Evolutionary conservation across 1,140 invertebrate species (phyloP), one percentile per base, ranked within the genome.

Genomic region (Pachyrhynchus sulphureomaculatus): DNA sequence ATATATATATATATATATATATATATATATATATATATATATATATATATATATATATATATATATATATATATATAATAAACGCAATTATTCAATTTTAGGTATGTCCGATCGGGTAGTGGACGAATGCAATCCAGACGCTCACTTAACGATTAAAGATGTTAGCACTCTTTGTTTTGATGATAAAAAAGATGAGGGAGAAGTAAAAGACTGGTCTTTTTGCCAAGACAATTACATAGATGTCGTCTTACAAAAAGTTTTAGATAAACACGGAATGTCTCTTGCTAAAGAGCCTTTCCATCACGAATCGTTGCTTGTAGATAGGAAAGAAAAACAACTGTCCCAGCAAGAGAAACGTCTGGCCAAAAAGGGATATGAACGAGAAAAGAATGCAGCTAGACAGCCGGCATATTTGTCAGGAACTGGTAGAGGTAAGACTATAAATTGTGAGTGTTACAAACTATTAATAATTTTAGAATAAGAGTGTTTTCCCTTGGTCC

Each of bases 91-190:
- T n/a, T n/a, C n/a, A n/a, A n/a, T 60, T 63, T 39, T 33, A 75
- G 74, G 74, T 32, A 98, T 99, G 90, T 90, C 95, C 0, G 95
- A 99, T 78, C 83, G 96, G 18, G 95, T 99, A 2, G 93, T 99
- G 0, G 97, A 99, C 79, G 96, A 99, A 76, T 90, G 95, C 67
- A 96, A 98, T 79, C 94, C 96, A 0, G 94, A 99, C 72, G 93
- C 95, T 10, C 93, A 97, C 75, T 83, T 99, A 3, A 95, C 92
- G 0, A 87, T 92, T 71, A 96, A 95, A 78, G 95, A 99, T 72
- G 91, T 98, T 10, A 96, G 93, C 29, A 95, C 92, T 65, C 81
- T 99, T 1, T 90, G 96, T 63, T 92, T 91, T 77, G 95, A 96
- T 76, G 90, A 95, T 78, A 93, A 95, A 72, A 65, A 65, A 15